Conservation (phyloP, 1,140 invertebrate genomes). For the Heliothis virescens region DNA sequence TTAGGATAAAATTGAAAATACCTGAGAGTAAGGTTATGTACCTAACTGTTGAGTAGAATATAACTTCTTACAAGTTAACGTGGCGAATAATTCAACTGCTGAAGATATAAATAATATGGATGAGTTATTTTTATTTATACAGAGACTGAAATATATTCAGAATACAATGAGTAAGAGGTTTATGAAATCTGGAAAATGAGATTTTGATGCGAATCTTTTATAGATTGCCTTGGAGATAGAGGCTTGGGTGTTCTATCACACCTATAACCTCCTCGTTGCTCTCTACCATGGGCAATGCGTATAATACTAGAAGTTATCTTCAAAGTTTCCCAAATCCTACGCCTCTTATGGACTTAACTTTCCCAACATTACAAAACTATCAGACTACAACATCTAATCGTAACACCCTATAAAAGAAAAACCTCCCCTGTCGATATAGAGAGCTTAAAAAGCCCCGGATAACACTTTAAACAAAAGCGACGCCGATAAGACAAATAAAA, state of each 20-base stretch:
- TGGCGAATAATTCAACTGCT: background rate
- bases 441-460: background rate
- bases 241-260: too few species aligned
- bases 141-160: too few species aligned
- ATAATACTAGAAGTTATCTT: too few species aligned
- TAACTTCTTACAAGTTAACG: background rate
- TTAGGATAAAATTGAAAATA: constrained; percentile 44
- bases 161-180: too few species aligned
- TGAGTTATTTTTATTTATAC: too few species aligned
- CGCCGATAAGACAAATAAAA: constrained; percentile 41
- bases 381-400: background rate
- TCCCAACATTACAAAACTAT: background rate
- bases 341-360: too few species aligned
- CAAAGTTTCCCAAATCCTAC: too few species aligned
- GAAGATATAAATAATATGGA: background rate
- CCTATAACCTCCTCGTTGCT: too few species aligned
- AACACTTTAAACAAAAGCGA: constrained; percentile 26
- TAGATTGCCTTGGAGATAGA: too few species aligned
- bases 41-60: constrained; percentile 3
- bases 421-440: constrained; percentile 8
- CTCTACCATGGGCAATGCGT: too few species aligned
- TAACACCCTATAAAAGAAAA: constrained; percentile 12
- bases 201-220: too few species aligned
- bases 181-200: too few species aligned
- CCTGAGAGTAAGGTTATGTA: constrained; percentile 32